A percentile compares a stretch with the other conserved stretches of the same genome.
phyloP scores from a whole-genome alignment of 2,888 invertebrate species.

The Drosophila yooni region DNA sequence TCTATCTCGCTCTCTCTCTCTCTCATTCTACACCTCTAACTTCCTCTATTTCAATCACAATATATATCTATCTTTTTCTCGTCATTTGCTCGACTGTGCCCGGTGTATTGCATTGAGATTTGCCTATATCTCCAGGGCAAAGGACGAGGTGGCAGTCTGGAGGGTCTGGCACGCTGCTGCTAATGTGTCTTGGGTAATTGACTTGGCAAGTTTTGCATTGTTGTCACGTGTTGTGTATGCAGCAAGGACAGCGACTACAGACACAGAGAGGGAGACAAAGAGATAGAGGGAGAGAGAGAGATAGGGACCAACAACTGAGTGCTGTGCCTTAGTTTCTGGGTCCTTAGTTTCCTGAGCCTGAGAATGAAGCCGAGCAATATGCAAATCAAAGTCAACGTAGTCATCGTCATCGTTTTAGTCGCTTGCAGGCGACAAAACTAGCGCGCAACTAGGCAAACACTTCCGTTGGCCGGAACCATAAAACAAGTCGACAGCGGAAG shows the following conservation, averaged over 20 bases:
- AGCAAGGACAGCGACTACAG: constrained; percentile 42
- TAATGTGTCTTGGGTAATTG: constrained; percentile 80
- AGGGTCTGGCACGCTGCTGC: constrained; percentile 59
- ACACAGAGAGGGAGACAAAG: background rate
- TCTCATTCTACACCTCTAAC: background rate
- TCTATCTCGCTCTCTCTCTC: background rate
- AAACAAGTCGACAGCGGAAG: constrained; percentile 83
- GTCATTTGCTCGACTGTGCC: constrained; percentile 26
- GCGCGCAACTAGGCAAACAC: constrained; percentile 81
- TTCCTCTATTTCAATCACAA: background rate
- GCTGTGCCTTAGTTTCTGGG: constrained; percentile 21
- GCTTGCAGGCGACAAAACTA: constrained; percentile 74
- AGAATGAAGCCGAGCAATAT: constrained; percentile 51
- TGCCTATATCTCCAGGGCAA: constrained; percentile 44
- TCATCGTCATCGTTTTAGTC: constrained; percentile 34
- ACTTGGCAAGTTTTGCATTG: constrained; percentile 75
- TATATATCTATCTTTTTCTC: background rate
- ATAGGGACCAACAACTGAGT: constrained; percentile 17
- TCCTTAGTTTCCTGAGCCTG: constrained; percentile 26
- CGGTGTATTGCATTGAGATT: constrained; percentile 69
- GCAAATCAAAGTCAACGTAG: constrained; percentile 70
- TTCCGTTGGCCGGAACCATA: constrained; percentile 81
- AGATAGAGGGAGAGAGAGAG: no score
- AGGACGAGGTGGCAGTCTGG: constrained; percentile 5
- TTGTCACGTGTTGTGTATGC: constrained; percentile 69